phyloP scores from a whole-genome alignment of 2,888 invertebrate species.

The Cephus spinipes region DNA sequence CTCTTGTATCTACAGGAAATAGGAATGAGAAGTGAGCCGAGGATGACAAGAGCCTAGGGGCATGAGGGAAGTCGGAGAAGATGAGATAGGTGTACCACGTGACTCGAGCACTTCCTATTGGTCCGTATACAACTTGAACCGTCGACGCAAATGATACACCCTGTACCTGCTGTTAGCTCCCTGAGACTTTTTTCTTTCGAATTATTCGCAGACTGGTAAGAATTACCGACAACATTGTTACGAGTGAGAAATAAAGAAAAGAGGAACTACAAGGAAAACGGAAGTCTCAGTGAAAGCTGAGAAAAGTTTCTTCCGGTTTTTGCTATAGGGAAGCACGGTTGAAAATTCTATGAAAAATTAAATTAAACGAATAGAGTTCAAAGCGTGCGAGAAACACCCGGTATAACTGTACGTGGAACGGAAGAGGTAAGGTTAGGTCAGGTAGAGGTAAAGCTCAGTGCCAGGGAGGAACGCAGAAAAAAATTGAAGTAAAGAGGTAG shows the following conservation, averaged over 20 bases:
- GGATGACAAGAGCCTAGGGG: not conserved
- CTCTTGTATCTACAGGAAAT: not conserved
- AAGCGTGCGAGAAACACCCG: not conserved
- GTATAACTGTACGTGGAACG: too few species aligned
- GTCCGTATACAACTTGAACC: not conserved
- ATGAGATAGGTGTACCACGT: not conserved
- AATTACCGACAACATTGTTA: not conserved
- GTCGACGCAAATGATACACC: not conserved
- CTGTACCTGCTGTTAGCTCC: not conserved
- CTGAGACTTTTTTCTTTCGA: not conserved
- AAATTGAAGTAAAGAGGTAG: not conserved
- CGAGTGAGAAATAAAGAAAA: not conserved
- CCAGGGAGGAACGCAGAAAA: not conserved
- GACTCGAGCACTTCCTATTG: not conserved
- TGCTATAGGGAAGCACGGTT: not conserved
- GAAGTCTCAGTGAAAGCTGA: not conserved
- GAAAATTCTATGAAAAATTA: not conserved
- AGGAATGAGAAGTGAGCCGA: not conserved
- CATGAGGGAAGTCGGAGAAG: not conserved
- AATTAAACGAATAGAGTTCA: not conserved
- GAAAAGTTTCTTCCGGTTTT: not conserved
- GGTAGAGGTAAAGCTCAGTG: conserved; percentile 4
- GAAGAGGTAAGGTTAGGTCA: too few species aligned
- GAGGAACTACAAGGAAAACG: too few species aligned
- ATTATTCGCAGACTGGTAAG: not conserved